phyloP scores from a whole-genome alignment of 30 jellyfish, hydroid and myxozoan species.

The Morbakka virulenta region DNA sequence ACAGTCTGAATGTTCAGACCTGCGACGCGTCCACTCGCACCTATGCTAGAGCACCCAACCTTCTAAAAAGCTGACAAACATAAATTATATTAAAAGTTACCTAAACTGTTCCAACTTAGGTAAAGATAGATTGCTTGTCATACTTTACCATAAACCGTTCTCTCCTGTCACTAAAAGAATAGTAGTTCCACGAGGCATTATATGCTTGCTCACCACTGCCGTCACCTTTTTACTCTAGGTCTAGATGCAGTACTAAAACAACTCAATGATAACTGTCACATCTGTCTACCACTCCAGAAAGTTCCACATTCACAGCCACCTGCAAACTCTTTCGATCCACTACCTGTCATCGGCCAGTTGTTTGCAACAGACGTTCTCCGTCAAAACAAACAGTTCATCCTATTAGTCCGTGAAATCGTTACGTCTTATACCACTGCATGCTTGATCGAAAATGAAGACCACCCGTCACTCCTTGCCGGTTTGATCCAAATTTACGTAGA shows the following conservation, averaged over 20 bases:
- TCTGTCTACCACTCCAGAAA: too few relatives aligned
- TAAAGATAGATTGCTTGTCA: slow-evolving; percentile 1
- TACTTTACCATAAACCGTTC: background rate
- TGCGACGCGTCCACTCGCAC: too few relatives aligned
- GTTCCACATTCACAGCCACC: background rate
- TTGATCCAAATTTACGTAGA: background rate
- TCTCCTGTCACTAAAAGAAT: background rate
- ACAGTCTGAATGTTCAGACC: too few relatives aligned
- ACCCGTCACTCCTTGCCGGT: slow-evolving; percentile 28
- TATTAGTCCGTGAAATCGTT: slow-evolving; percentile 27
- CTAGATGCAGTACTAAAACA: too few relatives aligned
- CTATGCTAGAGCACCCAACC: too few relatives aligned
- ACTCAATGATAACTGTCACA: slow-evolving; percentile 10
- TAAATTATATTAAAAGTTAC: background rate
- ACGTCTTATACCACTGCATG: too few relatives aligned
- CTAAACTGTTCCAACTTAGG: too few relatives aligned
- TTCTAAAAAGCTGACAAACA: too few relatives aligned
- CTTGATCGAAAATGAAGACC: too few relatives aligned
- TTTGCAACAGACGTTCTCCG: too few relatives aligned
- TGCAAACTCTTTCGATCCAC: slow-evolving; percentile 14
- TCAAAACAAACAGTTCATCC: slow-evolving; percentile 44
- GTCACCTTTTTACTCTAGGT: slow-evolving; percentile 38
- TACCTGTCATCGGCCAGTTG: slow-evolving; percentile 11
- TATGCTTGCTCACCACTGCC: slow-evolving; percentile 21
- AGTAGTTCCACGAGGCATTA: slow-evolving; percentile 10